Conservation (phyloP, 2,888 invertebrate species). For the Drosophila nigricruria region DNA sequence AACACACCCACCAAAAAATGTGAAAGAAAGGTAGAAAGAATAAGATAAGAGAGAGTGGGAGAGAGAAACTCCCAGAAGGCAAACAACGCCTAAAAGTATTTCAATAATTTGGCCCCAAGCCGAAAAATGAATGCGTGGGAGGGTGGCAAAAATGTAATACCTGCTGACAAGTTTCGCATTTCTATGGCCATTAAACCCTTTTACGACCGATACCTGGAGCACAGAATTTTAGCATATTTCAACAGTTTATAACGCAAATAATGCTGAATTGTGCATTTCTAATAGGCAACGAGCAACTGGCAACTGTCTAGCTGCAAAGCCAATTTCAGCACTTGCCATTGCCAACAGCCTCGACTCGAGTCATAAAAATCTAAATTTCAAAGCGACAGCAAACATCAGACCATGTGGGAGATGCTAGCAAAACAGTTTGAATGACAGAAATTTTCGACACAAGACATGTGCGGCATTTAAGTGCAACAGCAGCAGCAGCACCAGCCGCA, state of each 20-base stretch:
- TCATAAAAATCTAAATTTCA: constrained; percentile 79
- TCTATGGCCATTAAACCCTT: constrained; percentile 79
- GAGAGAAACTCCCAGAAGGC: constrained; percentile 23
- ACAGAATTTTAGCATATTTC: constrained; percentile 70
- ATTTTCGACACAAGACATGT: constrained; percentile 78
- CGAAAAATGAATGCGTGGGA: neutral
- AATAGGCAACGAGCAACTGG: constrained; percentile 59
- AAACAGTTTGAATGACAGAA: constrained; percentile 74
- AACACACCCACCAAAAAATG: constrained; percentile 40
- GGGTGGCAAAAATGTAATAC: constrained; percentile 50
- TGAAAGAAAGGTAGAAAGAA: neutral
- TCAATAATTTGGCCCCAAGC: constrained; percentile 65
- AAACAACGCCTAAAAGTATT: constrained; percentile 67
- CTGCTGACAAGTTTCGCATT: constrained; percentile 77
- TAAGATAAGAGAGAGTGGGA: neutral
- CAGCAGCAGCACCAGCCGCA: constrained; percentile 23
- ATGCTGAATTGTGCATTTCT: constrained; percentile 78
- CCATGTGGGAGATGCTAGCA: constrained; percentile 53
- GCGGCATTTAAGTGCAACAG: constrained; percentile 66
- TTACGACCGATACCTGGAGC: constrained; percentile 62
- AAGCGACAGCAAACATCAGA: constrained; percentile 58
- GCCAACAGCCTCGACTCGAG: constrained; percentile 43
- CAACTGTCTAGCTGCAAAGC: constrained; percentile 51
- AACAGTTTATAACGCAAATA: constrained; percentile 76
- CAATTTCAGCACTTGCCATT: constrained; percentile 61